phyloP scores from a whole-genome alignment of 2,888 invertebrate species.

The Cabera pusaria region DNA sequence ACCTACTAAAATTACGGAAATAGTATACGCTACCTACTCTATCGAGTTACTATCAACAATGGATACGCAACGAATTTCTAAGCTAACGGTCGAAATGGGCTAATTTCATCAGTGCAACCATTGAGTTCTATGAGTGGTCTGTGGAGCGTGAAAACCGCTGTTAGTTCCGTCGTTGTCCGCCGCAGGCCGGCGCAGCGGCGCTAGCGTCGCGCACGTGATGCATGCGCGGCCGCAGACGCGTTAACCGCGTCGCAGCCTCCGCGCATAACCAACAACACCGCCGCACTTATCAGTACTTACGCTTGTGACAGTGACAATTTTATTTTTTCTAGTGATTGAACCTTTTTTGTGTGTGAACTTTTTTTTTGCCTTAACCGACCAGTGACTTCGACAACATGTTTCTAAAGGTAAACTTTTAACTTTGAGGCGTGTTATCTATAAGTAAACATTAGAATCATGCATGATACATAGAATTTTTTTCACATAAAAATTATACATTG shows the following conservation, averaged over 20 bases:
- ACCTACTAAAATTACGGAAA: conserved; percentile 25
- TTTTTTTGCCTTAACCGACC: conserved; percentile 32
- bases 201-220: conserved; percentile 72
- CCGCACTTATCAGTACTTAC: conserved; percentile 53
- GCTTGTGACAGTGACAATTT: conserved; percentile 65
- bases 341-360: no score
- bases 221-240: conserved; percentile 73
- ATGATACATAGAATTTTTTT: conserved; percentile 47
- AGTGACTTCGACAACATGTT: conserved; percentile 46
- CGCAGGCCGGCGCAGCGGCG: conserved; percentile 58
- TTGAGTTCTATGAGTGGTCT: conserved; percentile 45
- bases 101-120: conserved; percentile 41
- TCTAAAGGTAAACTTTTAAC: conserved; percentile 55
- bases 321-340: conserved; percentile 21
- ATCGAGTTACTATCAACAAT: conserved; percentile 29
- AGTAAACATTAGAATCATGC: conserved; percentile 50
- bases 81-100: conserved; percentile 31
- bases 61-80: conserved; percentile 28
- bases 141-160: conserved; percentile 65
- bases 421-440: conserved; percentile 37
- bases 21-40: no score
- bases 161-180: conserved; percentile 61
- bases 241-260: conserved; percentile 75
- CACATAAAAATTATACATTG: conserved; percentile 37
- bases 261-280: conserved; percentile 56